phyloP scores from a whole-genome alignment of 37 sponge, comb jelly and placozoan species.

The Cliona cf. orientalis region DNA sequence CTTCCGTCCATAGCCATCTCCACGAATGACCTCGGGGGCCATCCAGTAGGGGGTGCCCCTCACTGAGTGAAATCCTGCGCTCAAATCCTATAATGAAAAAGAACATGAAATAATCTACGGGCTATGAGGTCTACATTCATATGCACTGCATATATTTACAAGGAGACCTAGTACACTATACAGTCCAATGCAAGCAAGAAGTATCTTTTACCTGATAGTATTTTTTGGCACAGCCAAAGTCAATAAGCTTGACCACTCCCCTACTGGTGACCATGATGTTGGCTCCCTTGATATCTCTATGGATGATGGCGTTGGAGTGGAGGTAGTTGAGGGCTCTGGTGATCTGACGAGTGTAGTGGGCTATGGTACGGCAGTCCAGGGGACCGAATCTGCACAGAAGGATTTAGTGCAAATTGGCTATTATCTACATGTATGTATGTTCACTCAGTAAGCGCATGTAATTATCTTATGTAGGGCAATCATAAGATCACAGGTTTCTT shows the following conservation, averaged over 20 bases:
- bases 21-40: slow-evolving; percentile 92
- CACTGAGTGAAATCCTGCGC: slow-evolving; percentile 71
- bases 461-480: not conserved
- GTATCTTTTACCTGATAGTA: slow-evolving; percentile 46
- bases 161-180: no score
- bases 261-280: slow-evolving; percentile 86
- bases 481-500: no score
- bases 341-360: slow-evolving; percentile 86
- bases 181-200: not conserved
- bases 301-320: slow-evolving; percentile 84
- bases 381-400: slow-evolving; percentile 79
- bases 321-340: slow-evolving; percentile 74
- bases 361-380: slow-evolving; percentile 51
- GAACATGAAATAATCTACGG: not conserved
- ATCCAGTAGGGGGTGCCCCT: slow-evolving; percentile 97
- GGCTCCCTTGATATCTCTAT: slow-evolving; percentile 94
- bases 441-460: not conserved
- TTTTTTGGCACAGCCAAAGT: slow-evolving; percentile 93
- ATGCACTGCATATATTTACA: not conserved
- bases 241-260: slow-evolving; percentile 89
- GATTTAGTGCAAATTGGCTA: not conserved
- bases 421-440: not conserved
- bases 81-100: slow-evolving; percentile 19
- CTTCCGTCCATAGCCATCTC: slow-evolving; percentile 78
- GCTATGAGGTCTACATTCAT: not conserved